Percentiles rank a stretch among this genome's conserved stretches.
These are phyloP conservation scores for Onychostruthus taczanowskii DNA, from an alignment of 2,113 vertebrate species.

Conservation along the genomic window DNA sequence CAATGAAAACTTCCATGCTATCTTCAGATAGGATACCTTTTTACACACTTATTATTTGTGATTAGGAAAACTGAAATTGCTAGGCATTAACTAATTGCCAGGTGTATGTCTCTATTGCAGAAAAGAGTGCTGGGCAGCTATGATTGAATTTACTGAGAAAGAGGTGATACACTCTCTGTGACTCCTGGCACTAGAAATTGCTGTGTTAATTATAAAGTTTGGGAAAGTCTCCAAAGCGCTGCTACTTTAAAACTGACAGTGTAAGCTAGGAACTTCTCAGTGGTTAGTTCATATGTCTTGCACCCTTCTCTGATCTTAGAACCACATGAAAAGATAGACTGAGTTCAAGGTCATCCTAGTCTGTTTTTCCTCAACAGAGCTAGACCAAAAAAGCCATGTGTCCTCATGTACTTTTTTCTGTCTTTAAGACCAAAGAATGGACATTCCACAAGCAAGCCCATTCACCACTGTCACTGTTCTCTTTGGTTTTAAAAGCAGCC, in stretches of 20 bases:
- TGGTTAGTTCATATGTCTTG: neutral
- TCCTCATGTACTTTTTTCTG: neutral
- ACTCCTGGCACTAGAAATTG: neutral
- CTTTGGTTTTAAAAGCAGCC: neutral
- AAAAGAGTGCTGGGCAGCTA: neutral
- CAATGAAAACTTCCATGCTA: neutral
- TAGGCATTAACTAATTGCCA: neutral
- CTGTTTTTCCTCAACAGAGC: neutral
- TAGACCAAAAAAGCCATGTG: neutral
- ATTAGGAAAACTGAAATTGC: neutral
- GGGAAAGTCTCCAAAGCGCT: neutral
- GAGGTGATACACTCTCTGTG: neutral
- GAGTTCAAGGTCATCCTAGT: neutral
- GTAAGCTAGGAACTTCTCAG: neutral
- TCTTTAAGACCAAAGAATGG: neutral
- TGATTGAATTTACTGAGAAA: neutral
- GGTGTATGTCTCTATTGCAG: neutral
- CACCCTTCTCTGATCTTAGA: neutral
- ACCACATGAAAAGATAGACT: neutral
- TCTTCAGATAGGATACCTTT: neutral
- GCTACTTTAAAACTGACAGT: neutral
- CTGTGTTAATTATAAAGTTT: neutral
- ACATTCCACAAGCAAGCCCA: neutral
- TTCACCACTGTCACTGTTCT: neutral
- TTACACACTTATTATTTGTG: neutral